Evolutionary conservation across 2,888 invertebrate species (phyloP), one percentile per base, ranked within the genome.

Genomic region (Helobdella robusta): DNA sequence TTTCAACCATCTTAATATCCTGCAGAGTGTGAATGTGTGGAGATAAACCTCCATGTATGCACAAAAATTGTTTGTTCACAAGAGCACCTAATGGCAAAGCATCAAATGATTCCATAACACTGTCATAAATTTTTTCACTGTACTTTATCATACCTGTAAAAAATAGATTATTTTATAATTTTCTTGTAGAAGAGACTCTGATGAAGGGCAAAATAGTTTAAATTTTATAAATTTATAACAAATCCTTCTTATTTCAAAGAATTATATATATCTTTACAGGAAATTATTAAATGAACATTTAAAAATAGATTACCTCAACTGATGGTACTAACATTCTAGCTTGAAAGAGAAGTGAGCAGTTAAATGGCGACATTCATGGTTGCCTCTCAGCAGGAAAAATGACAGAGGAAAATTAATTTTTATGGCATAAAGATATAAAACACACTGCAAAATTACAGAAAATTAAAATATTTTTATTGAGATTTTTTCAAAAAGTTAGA

Each of bases 61-160:
- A 66, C 11, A 66, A 40, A 40, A 66, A 66, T 59, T 66, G 66
- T 46, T 62, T 66, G 62, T 66, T 66, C n/a, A 66, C 61, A 52
- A 66, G 18, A 4, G 66, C 66, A 18, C 44, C 66, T 20, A 66
- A 34, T 40, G 66, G 66, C 20, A 66, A 58, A 6, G 66, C 44
- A 34, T 66, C 62, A 40, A 66, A 66, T 11, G 40, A 36, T 5
- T 56, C 30, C 66, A 66, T 61, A n/a, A 54, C 34, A 23, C 40
- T 28, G 32, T 62, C 46, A 20, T 66, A 66, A 2, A 61, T 4
- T 34, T 56, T 62, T 34, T 66, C 62, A 44, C 18, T 30, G 62
- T 66, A 66, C 61, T 66, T 66, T 20, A 66, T 58, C 35, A 44
- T 36, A 28, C 66, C 66, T 66, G 40, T 34, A 44, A 3, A 60